Evolutionary conservation across 2,113 vertebrate genomes (phyloP).

Genomic region (Atlantisia rogersi): DNA sequence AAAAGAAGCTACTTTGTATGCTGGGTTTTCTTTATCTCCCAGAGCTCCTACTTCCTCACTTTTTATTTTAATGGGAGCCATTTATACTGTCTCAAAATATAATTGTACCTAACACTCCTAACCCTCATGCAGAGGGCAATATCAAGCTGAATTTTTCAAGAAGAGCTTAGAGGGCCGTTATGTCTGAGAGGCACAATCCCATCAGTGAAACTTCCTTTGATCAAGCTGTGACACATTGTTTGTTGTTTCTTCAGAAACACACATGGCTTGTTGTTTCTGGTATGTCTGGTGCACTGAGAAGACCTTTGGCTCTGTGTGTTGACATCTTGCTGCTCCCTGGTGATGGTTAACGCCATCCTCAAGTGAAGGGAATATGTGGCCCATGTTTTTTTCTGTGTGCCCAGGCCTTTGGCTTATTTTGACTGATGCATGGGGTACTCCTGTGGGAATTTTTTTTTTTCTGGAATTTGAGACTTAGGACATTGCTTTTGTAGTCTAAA

Average conservation of each 20-base stretch:
- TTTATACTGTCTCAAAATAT: not conserved
- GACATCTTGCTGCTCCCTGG: not conserved
- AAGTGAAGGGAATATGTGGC: not conserved
- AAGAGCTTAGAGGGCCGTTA: not conserved
- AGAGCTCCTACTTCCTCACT: not conserved
- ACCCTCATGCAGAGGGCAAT: not conserved
- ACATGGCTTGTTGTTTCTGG: not conserved
- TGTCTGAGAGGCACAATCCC: not conserved
- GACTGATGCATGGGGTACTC: rapidly evolving
- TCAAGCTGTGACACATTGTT: not conserved
- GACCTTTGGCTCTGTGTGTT: not conserved
- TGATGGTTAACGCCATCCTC: rapidly evolving
- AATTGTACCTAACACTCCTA: not conserved
- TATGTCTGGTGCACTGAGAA: not conserved
- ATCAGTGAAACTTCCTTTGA: not conserved
- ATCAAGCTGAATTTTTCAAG: not conserved
- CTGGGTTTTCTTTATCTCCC: not conserved
- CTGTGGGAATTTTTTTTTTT: not conserved
- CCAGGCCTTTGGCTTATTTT: not conserved
- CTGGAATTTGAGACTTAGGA: not conserved
- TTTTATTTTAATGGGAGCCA: not conserved
- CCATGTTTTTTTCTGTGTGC: rapidly evolving
- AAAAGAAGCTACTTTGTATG: not conserved
- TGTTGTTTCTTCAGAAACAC: not conserved
- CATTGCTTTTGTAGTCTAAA: not conserved